Conservation (phyloP, 2,797 vertebrate species). For the Hephaestus fuliginosus region DNA sequence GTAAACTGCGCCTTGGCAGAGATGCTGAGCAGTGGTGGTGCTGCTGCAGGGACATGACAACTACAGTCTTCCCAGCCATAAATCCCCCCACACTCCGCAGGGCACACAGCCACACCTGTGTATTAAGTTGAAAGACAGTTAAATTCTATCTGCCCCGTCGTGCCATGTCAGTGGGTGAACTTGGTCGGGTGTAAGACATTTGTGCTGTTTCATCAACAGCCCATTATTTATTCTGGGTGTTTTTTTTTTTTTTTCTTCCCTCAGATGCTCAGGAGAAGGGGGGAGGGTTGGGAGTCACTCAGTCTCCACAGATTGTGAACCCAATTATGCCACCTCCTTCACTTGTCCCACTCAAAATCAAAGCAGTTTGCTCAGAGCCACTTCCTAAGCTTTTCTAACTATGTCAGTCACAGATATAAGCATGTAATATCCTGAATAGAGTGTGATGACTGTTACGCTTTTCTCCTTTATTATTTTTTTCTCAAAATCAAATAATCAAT, state of each 20-base stretch:
- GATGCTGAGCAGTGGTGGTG: constrained; percentile 74
- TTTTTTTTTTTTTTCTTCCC: constrained; percentile 26
- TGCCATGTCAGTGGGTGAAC: constrained; percentile 60
- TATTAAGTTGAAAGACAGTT: constrained; percentile 72
- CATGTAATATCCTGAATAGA: constrained; percentile 34
- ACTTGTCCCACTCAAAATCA: constrained; percentile 62
- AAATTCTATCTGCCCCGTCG: constrained; percentile 67
- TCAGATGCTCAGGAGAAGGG: constrained; percentile 23
- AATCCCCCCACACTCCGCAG: constrained; percentile 72
- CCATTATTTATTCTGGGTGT: constrained; percentile 59
- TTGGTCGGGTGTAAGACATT: constrained; percentile 60
- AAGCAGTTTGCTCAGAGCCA: constrained; percentile 36
- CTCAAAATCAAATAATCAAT: constrained; percentile 43
- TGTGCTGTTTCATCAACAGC: constrained; percentile 68
- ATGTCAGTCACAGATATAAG: constrained; percentile 35
- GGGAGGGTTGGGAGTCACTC: constrained; percentile 47
- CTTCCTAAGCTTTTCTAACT: constrained; percentile 44
- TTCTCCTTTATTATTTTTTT: neutral
- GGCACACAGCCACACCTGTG: constrained; percentile 77
- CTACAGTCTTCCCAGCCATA: constrained; percentile 81
- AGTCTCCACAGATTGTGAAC: constrained; percentile 51
- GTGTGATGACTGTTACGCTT: constrained; percentile 39
- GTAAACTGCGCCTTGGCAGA: constrained; percentile 83
- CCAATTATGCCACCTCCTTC: constrained; percentile 62
- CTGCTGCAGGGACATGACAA: constrained; percentile 84